Conservation (phyloP, 2,113 vertebrate genomes). For the Cavia porcellus region DNA sequence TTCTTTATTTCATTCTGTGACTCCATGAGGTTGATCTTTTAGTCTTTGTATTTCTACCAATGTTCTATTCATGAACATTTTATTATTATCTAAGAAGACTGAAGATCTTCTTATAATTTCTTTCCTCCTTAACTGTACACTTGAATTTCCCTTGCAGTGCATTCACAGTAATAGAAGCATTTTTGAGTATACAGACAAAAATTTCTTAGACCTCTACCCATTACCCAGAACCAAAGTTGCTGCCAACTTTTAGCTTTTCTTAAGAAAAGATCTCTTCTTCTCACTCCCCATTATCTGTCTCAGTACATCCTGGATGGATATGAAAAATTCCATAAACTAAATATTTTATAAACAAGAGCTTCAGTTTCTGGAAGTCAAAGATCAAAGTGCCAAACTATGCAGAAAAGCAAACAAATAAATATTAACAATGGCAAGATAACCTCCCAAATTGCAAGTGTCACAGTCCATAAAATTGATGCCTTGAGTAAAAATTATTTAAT, state of each 20-base stretch:
- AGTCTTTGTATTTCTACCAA: background rate
- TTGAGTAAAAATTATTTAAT: background rate
- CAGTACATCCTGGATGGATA: background rate
- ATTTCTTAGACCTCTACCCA: background rate
- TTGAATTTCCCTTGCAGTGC: background rate
- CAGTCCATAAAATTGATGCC: background rate
- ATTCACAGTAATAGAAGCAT: background rate
- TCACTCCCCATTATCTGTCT: background rate
- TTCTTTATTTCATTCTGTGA: background rate
- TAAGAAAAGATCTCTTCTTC: background rate
- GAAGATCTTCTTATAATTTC: background rate
- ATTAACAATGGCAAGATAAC: background rate
- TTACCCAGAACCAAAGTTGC: background rate
- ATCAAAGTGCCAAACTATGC: background rate
- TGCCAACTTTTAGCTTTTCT: background rate
- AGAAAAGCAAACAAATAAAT: conserved; percentile 24
- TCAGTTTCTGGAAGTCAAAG: background rate
- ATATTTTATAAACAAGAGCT: background rate
- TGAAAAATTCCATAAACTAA: background rate
- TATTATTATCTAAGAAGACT: background rate
- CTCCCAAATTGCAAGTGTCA: background rate
- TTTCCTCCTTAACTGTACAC: background rate
- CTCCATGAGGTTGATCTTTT: background rate
- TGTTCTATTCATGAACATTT: background rate
- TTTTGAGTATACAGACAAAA: background rate